Percentiles rank a stretch among this genome's conserved stretches.
Conservation (phyloP, 2,113 vertebrate species). For the Malurus elegans region DNA sequence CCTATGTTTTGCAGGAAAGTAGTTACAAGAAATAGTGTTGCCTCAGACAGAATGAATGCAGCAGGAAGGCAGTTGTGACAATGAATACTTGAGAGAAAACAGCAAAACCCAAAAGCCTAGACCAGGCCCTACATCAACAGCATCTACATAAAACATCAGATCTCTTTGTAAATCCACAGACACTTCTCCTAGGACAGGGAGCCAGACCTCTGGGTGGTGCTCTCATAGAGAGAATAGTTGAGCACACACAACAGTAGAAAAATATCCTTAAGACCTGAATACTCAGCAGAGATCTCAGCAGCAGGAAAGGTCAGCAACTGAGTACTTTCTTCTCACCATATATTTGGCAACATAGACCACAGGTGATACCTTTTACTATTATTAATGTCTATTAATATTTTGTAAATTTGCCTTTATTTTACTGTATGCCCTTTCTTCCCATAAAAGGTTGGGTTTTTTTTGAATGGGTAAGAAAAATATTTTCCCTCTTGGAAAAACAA, state of each 20-base stretch:
- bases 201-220: background rate
- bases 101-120: background rate
- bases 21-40: background rate
- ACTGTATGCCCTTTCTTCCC: background rate
- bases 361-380: background rate
- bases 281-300: background rate
- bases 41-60: background rate
- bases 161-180: background rate
- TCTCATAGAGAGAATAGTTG: background rate
- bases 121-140: background rate
- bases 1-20: background rate
- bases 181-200: background rate
- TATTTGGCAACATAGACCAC: background rate
- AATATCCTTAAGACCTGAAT: background rate
- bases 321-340: background rate
- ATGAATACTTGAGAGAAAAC: background rate
- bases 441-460: background rate
- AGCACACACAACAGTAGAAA: background rate
- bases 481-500: background rate
- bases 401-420: background rate
- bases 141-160: background rate
- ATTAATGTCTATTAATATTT: background rate
- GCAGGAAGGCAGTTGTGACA: background rate
- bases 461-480: background rate
- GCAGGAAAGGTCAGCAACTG: background rate